A percentile compares a stretch with the other conserved stretches of the same genome.
Conservation (phyloP, 1,140 invertebrate genomes). For the Drosophila orosa region DNA sequence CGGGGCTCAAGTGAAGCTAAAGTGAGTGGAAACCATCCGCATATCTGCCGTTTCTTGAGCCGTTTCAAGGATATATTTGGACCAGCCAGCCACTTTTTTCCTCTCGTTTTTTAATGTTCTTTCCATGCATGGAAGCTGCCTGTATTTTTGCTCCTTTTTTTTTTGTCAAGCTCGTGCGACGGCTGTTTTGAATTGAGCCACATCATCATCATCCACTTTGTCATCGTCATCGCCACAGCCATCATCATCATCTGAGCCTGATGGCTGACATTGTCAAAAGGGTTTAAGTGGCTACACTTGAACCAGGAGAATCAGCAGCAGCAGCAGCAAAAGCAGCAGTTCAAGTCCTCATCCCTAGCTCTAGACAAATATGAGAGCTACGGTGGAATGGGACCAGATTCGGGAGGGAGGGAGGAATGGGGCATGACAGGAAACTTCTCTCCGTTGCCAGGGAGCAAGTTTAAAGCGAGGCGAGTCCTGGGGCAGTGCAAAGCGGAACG, state of each 20-base stretch:
- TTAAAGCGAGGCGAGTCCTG: constrained; percentile 56
- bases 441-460: constrained; percentile 42
- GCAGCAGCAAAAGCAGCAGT: constrained; percentile 37
- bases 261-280: constrained; percentile 81
- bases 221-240: constrained; percentile 53
- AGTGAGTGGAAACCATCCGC: constrained; percentile 42
- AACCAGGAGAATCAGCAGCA: constrained; percentile 54
- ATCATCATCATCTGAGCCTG: constrained; percentile 65
- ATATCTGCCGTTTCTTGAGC: constrained; percentile 10
- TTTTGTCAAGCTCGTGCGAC: constrained; percentile 34
- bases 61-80: constrained; percentile 31
- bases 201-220: constrained; percentile 70
- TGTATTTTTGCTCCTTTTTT: constrained; percentile 19
- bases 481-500: constrained; percentile 44
- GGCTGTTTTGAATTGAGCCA: constrained; percentile 71
- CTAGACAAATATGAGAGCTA: constrained; percentile 65
- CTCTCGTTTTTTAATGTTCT: constrained; percentile 38
- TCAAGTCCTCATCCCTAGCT: constrained; percentile 56
- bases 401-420: neutral
- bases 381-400: constrained; percentile 1
- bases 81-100: constrained; percentile 25
- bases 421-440: constrained; percentile 62
- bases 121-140: constrained; percentile 36
- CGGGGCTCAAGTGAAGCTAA: constrained; percentile 27
- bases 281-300: constrained; percentile 79